Percentiles rank a stretch among this genome's conserved stretches.
Conservation (phyloP, 2,797 vertebrate species). For the Acridotheres tristis region DNA sequence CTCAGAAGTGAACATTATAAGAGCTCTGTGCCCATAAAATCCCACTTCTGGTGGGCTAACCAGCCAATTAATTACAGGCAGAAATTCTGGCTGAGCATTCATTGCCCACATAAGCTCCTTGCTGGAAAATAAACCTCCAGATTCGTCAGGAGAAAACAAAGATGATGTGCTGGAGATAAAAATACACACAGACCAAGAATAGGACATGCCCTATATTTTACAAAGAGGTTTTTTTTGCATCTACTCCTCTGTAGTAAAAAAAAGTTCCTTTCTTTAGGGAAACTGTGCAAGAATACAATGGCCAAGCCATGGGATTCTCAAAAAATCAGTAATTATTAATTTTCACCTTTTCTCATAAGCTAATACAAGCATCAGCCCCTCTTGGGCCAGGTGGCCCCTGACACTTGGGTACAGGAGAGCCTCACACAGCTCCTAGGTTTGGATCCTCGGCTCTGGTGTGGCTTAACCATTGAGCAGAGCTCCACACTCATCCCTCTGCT, state of each 20-base stretch:
- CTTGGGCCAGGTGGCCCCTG: accelerated
- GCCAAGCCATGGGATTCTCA: not conserved
- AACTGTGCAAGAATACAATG: not conserved
- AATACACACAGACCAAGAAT: not conserved
- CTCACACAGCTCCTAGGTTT: not conserved
- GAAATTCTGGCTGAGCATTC: constrained; percentile 55
- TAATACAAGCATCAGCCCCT: not conserved
- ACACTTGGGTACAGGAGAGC: not conserved
- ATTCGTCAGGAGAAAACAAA: not conserved
- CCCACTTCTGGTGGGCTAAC: constrained; percentile 70
- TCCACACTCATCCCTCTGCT: constrained; percentile 48
- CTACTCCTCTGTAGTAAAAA: not conserved
- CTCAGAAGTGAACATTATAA: constrained; percentile 72
- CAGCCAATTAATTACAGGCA: constrained; percentile 62
- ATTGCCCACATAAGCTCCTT: constrained; percentile 43
- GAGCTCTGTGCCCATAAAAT: constrained; percentile 72
- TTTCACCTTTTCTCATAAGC: not conserved
- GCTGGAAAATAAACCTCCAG: constrained; percentile 60
- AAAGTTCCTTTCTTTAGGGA: not conserved
- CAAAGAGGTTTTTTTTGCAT: not conserved
- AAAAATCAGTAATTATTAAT: not conserved
- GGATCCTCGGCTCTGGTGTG: not conserved
- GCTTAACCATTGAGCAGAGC: accelerated
- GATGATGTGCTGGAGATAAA: constrained; percentile 29
- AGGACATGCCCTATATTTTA: constrained; percentile 2